phyloP scores from a whole-genome alignment of 2,113 vertebrate species.

The Cephalopterus ornatus region DNA sequence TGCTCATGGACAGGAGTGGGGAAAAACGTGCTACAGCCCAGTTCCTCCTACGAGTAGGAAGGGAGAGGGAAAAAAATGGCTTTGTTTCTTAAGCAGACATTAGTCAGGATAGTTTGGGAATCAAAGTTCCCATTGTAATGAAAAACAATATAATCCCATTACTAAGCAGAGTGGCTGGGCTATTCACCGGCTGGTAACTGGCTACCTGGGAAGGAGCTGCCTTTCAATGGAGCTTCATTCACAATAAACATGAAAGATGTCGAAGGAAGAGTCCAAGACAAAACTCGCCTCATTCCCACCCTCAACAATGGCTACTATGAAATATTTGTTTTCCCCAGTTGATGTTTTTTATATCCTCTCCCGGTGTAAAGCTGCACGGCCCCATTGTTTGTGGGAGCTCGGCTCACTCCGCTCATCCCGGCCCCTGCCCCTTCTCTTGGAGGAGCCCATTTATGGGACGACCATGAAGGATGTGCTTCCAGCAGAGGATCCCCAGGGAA shows the following conservation, averaged over 20 bases:
- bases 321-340: background rate
- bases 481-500: background rate
- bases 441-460: background rate
- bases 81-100: conserved; percentile 50
- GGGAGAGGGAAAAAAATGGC: background rate
- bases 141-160: conserved; percentile 59
- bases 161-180: conserved; percentile 5
- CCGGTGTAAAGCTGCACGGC: background rate
- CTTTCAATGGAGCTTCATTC: conserved; percentile 59
- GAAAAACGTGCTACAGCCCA: background rate
- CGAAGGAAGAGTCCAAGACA: conserved; percentile 58
- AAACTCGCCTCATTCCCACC: conserved; percentile 42
- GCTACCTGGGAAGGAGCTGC: conserved; percentile 59
- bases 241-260: conserved; percentile 57
- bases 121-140: conserved; percentile 59
- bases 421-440: background rate
- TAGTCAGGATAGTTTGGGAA: conserved; percentile 51
- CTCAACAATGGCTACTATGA: conserved; percentile 28
- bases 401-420: accelerated
- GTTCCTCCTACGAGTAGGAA: background rate
- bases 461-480: background rate
- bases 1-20: background rate
- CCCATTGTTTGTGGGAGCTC: background rate
- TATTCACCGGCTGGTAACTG: background rate
- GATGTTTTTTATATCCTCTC: conserved; percentile 39